Conservation (phyloP, 2,888 invertebrate species). For the Lottia scabra region DNA sequence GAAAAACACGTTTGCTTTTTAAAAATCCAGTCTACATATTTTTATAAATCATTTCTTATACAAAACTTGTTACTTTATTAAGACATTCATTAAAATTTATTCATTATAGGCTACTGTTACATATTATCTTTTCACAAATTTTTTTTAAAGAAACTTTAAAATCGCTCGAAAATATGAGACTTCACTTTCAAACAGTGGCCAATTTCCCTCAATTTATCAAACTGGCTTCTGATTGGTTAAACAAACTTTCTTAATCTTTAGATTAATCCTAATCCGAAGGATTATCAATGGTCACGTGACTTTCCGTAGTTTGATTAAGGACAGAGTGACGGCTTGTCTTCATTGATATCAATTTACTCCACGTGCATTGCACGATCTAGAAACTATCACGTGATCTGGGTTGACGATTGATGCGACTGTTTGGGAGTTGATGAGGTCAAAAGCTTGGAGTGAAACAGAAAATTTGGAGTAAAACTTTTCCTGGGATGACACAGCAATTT, state of each 20-base stretch:
- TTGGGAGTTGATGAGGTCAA: background rate
- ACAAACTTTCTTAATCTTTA: background rate
- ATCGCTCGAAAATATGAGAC: no score
- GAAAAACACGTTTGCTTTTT: no score
- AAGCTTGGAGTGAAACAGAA: background rate
- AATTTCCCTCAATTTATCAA: no score
- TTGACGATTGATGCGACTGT: background rate
- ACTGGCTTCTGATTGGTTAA: background rate
- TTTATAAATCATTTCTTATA: no score
- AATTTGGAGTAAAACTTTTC: slow-evolving; percentile 7
- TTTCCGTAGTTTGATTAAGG: background rate
- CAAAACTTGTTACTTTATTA: no score
- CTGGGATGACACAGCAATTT: background rate
- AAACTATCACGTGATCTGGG: background rate
- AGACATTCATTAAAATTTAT: no score
- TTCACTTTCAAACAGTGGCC: no score
- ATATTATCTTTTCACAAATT: no score
- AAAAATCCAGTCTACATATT: no score
- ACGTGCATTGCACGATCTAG: slow-evolving; percentile 1
- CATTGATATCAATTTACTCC: background rate
- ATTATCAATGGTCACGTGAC: background rate
- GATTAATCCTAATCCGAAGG: background rate
- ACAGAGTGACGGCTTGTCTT: background rate
- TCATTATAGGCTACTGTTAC: no score
- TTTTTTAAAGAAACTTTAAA: no score